Evolutionary conservation across 2,888 invertebrate species (phyloP), one percentile per base, ranked within the genome.

Genomic region (Drosophila neotestacea): DNA sequence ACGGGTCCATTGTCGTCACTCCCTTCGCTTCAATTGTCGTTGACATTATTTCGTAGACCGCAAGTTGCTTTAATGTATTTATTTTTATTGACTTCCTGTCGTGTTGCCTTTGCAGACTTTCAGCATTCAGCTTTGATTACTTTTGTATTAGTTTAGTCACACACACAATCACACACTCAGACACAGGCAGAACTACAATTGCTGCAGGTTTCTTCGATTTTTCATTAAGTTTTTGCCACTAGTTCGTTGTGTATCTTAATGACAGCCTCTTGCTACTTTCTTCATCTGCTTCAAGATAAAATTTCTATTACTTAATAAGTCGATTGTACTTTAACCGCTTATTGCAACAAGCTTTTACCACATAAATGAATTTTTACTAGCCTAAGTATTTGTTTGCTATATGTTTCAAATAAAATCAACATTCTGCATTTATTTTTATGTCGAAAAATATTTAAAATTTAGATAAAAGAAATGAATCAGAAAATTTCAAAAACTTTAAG

Each of bases 11-110:
- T 65, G 50, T 62, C 41, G 60, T 58, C 50, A 41, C 66, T 59
- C 48, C 46, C 63, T 34, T 54, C 27, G n/a, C 54, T 36, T 32
- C 48, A 34, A 41, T 42, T 36, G 88, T 73, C 63, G 83, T 70
- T 73, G 86, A 78, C 87, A 88, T 88, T 79, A 73, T 88, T 76
- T 58, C 54, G 59, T 73, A 54, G 68, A 88, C 73, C 80, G 56
- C 85, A 88, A 85, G 81, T 83, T 79, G 88, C 67, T 73, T 82
- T 85, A 72, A 78, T 85, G 75, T 76, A 71, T 75, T 85, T 79
- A 76, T 80, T 85, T 81, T 88, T 86, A 85, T 84, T 79, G 84
- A 85, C 79, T 88, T 85, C 85, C 88, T 76, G 85, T 73, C 79
- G 88, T 70, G 76, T 52, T 66, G 64, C 60, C 38, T 58, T 22